Evolutionary conservation across 2,113 vertebrate genomes (phyloP).

Genomic region (Lycocorax pyrrhopterus): DNA sequence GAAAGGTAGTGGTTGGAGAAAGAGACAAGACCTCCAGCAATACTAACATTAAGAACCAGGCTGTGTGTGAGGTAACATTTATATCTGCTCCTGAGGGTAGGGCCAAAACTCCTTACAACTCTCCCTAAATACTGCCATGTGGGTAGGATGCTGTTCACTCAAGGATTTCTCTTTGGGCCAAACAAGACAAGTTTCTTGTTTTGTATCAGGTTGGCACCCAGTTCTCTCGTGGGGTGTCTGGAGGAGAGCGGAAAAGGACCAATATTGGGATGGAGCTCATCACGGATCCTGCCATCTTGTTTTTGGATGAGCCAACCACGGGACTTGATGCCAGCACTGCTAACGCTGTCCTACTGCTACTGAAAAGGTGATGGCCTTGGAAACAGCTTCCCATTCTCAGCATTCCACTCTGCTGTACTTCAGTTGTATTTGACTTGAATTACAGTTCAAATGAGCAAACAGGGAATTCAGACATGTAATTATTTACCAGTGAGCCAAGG

Average conservation of each 20-base stretch:
- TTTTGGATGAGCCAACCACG: constrained; percentile 93
- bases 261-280: constrained; percentile 96
- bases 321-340: constrained; percentile 94
- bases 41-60: background rate
- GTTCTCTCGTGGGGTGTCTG: constrained; percentile 86
- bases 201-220: constrained; percentile 86
- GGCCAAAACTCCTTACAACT: background rate
- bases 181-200: background rate
- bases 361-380: constrained; percentile 79
- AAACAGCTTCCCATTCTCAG: background rate
- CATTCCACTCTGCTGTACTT: background rate
- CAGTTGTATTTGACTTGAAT: background rate
- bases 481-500: background rate
- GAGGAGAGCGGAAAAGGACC: constrained; percentile 93
- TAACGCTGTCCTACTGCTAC: constrained; percentile 85
- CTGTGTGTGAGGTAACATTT: background rate
- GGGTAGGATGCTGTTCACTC: background rate
- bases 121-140: background rate
- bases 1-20: background rate
- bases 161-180: background rate
- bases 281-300: constrained; percentile 86
- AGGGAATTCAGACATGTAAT: background rate
- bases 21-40: background rate
- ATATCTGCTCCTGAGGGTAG: background rate
- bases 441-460: background rate